Base-by-base conservation (phyloP, 2,888 invertebrate species). In the Galeopsomyia nigrocyanea region DNA sequence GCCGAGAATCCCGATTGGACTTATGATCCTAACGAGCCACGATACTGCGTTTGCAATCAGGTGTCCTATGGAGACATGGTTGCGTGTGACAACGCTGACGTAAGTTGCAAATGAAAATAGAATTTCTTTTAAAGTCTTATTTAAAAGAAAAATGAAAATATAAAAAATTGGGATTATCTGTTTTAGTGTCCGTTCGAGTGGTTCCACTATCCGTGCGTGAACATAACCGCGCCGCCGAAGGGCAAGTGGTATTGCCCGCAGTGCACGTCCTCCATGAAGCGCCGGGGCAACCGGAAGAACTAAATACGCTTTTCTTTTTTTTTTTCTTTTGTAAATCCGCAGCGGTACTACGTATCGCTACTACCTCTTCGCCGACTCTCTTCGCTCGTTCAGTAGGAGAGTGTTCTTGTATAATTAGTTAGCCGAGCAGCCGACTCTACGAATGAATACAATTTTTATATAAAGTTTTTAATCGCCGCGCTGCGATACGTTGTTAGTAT, bases 241-340 rank as follows among this genome's bases (percentile, higher is more conserved):
- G 98, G 98, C 69, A 98, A 98, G 87, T 99, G 99, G 99, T 99
- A 95, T 87, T 99, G 99, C 86, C 97, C 98, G 0, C 95, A 96
- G 82, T 99, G 99, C 87, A 93, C 94, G 70, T 91, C 92, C 77
- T 93, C 94, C 73, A 95, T 95, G 94, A 93, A 94, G 77, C 91
- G 95, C 78, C 91, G 95, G 73, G 92, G 94, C 56, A 92, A 93
- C 82, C 90, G 95, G 78, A 94, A 94, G 87, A 94, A 94, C 87
- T 94, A 87, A 89, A 74, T 58, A 63, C 62, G 73, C 22, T 49
- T 17, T 56, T n/a, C n/a, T n/a, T n/a, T n/a, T n/a, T n/a, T n/a
- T n/a, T n/a, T n/a, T n/a, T n/a, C n/a, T 47, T 53, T 14, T 50
- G 31, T 31, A 26, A 39, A 39, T 39, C 58, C 64, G 49, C 56